Evolutionary conservation across 1,140 invertebrate genomes (phyloP), one percentile per base, ranked within the genome.

Genomic region (Drosophila ananassae): DNA sequence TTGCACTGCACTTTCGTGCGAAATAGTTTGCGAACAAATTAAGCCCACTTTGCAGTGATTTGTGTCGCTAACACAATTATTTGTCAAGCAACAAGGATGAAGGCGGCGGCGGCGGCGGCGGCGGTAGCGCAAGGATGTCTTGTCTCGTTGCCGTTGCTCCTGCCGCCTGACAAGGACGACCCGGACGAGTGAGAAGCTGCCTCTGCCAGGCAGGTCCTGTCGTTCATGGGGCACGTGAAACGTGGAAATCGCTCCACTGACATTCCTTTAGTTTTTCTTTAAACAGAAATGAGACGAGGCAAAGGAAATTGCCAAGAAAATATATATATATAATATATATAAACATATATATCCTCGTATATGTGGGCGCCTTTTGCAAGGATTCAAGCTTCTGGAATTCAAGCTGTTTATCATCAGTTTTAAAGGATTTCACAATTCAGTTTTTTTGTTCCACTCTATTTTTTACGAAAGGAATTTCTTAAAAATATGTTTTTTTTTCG

Each of bases 21-120:
- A 82, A 83, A 79, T 79, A 83, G 79, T 83, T 83, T 79, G 71
- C 71, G 75, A 83, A 83, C 79, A 83, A 83, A 83, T 83, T 83
- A 83, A 83, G 75, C 64, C 75, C 79, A 83, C 79, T 83, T 83
- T 83, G 79, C 79, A 79, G 79, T 83, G 79, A 83, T 83, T 83
- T 83, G 79, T 83, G 79, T 71, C 61, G 79, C 79, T 83, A 83
- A 83, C 79, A 79, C 79, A 83, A 83, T 83, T 83, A 83, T 83
- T 83, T 79, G 79, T 69, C 71, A 73, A 57, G 61, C 67, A 51
- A 58, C 47, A 61, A 64, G 54, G 39, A 71, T 44, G 63, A 51
- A 64, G 44, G 41, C 2, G 17, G 21, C 9, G 2, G 30, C 28
- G 30, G 9, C 17, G 13, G 10, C 24, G 55, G 17, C 17, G 47